These are phyloP conservation scores for Ctenopoma kingsleyae DNA, from an alignment of 2,797 vertebrate species.

Conservation along the genomic window DNA sequence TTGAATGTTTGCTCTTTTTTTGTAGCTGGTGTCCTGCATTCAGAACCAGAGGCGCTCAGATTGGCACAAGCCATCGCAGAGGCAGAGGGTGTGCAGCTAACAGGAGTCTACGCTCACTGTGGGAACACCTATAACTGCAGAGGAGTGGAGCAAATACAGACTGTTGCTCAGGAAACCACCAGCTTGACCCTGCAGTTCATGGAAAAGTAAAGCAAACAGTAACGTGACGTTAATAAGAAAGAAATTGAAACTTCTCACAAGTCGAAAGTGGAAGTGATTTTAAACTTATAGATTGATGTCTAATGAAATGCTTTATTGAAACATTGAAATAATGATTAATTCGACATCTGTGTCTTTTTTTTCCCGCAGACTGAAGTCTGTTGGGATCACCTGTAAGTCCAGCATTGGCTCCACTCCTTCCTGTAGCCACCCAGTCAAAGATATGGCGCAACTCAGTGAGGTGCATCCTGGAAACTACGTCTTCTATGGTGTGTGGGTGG, in stretches of 20 bases:
- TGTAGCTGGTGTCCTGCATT: conserved; percentile 83
- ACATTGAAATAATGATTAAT: background rate
- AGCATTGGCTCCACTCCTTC: conserved; percentile 91
- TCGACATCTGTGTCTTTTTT: conserved; percentile 12
- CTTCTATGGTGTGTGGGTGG: conserved; percentile 82
- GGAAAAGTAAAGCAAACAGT: conserved; percentile 79
- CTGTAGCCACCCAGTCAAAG: conserved; percentile 87
- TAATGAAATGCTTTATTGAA: background rate
- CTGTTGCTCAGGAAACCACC: conserved; percentile 83
- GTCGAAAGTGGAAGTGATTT: background rate
- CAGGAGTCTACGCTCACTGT: conserved; percentile 89
- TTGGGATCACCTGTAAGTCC: conserved; percentile 84
- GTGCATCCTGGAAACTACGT: conserved; percentile 90
- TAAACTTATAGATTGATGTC: background rate
- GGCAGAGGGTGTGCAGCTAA: conserved; percentile 79
- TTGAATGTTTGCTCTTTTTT: conserved; percentile 5
- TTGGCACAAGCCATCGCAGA: conserved; percentile 79
- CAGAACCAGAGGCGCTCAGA: conserved; percentile 73
- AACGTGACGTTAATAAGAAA: background rate
- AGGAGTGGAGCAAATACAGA: conserved; percentile 81
- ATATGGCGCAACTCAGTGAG: conserved; percentile 88
- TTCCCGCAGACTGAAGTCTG: conserved; percentile 80
- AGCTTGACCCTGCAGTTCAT: conserved; percentile 79
- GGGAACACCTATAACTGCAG: conserved; percentile 87
- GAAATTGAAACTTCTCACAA: background rate